These are phyloP conservation scores for Catostylus mosaicus DNA, from an alignment of 30 jellyfish, hydroid and myxozoan species.

Conservation along the genomic window DNA sequence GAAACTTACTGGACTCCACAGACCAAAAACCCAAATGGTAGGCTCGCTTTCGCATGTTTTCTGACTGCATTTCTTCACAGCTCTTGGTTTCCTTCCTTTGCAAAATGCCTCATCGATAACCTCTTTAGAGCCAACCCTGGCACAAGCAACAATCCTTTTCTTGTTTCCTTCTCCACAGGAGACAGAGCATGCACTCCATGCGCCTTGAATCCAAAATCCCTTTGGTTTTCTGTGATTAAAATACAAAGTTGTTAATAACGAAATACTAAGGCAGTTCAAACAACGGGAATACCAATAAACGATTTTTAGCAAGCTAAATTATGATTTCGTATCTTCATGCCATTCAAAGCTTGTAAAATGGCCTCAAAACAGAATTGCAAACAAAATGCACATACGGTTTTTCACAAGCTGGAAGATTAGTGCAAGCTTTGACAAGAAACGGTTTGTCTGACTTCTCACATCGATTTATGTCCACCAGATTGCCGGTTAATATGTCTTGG, in stretches of 20 bases:
- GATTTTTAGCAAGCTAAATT: no score
- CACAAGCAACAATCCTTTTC: conserved; percentile 39
- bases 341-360: no score
- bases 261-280: no score
- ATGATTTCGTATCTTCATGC: no score
- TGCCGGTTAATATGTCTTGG: conserved; percentile 26
- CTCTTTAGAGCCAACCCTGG: conserved; percentile 21
- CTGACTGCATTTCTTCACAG: conserved; percentile 32
- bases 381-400: conserved; percentile 23
- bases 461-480: conserved; percentile 6
- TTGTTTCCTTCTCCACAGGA: conserved; percentile 51
- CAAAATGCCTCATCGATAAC: conserved; percentile 24
- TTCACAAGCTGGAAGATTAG: conserved; percentile 56
- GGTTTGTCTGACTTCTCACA: conserved; percentile 54
- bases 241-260: not conserved
- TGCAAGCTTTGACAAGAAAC: conserved; percentile 55
- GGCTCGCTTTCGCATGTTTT: conserved; percentile 10
- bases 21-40: conserved; percentile 56
- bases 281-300: no score
- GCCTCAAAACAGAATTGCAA: no score
- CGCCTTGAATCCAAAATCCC: conserved; percentile 30
- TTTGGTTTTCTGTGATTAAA: conserved; percentile 13
- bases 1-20: conserved; percentile 33
- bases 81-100: conserved; percentile 39
- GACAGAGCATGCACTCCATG: conserved; percentile 58